Base-by-base conservation (phyloP, 1,140 invertebrate genomes). In the Sitobion miscanthi region DNA sequence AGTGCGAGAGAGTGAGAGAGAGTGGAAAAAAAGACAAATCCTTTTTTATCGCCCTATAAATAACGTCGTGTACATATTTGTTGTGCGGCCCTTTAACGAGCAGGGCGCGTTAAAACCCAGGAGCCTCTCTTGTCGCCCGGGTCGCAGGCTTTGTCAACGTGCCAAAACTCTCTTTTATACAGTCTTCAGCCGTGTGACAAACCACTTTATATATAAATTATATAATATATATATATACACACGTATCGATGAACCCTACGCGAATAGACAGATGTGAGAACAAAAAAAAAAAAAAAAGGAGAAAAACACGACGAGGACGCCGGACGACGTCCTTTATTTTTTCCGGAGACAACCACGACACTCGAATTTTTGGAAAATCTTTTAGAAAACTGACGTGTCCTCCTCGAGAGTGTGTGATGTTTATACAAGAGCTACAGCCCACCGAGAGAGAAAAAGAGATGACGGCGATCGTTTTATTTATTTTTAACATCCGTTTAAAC, bases 31-130 rank as follows among this genome's bases (percentile, higher is more conserved):
- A 93, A 86, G 49, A 86, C 91, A 93, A 93, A 93, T 93, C 91
- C 91, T 93, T 93, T 93, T 93, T 93, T 93, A 93, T 93, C 49
- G 91, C 82, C 91, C 91, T 93, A 93, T 93, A 93, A 93, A 93
- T 93, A 93, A 93, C 82, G 90, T 52, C 90, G 49, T 86, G 91
- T 93, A 93, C 91, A 93, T 86, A 93, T 93, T 86, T 85, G 82
- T 93, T 92, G 91, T 92, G 91, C 30, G 77, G 69, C 91, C 90
- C 77, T 93, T 93, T 93, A 93, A 93, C 91, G 91, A 93, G 91
- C 42, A 45, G 91, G 49, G 91, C 77, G 91, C 82, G 91, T 85
- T 54, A 93, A 93, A 93, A 86, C 77, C 82, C 91, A 47, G 91
- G 20, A 82, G 42, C 69, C 69, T 91, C 90, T 91, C 62, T 52